Evolutionary conservation across 1,140 invertebrate genomes (phyloP), one percentile per base, ranked within the genome.

Genomic region (Zelostemma sp.): DNA sequence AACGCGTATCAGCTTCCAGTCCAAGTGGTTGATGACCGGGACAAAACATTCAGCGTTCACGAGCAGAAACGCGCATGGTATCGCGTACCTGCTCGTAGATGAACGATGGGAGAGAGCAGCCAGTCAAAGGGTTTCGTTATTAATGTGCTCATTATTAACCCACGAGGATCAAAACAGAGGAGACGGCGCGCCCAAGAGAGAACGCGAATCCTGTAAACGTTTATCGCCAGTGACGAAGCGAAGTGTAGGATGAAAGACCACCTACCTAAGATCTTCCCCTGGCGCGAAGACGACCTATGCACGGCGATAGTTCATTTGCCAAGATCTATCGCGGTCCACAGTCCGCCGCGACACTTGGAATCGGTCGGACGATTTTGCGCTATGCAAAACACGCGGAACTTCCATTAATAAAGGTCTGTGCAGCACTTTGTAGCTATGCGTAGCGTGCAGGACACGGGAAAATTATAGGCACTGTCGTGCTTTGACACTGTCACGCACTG

Each of bases 91-190:
- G 33, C 17, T 6, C 16, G 19, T 41, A n/a, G 3, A 48, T 18
- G 43, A 19, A 53, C 11, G 45, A 48, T 48, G 48, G 55, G 41
- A 54, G 17, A 16, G 16, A 58, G 54, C 40, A 65, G 51, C 14
- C 31, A 21, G 49, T 28, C 48, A 18, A 16, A 50, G 19, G 56
- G 46, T 60, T 60, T 55, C 55, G 58, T 74, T 74, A 74, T 68
- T 70, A 74, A 77, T 77, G 68, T 58, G 61, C 59, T 70, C 75
- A 62, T 76, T 63, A 66, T 57, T 64, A 64, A 67, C 68, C 62
- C 65, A 57, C 35, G 43, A 46, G 66, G 73, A 69, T 77, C 68
- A 75, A 73, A 69, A 56, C 33, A 47, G 55, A 21, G 58, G 21
- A 40, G 50, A 18, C 41, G 31, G 41, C 33, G 31, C 25, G 48